These are phyloP conservation scores for Gephyroberyx darwinii DNA, from an alignment of 2,797 vertebrate species.

Conservation along the genomic window DNA sequence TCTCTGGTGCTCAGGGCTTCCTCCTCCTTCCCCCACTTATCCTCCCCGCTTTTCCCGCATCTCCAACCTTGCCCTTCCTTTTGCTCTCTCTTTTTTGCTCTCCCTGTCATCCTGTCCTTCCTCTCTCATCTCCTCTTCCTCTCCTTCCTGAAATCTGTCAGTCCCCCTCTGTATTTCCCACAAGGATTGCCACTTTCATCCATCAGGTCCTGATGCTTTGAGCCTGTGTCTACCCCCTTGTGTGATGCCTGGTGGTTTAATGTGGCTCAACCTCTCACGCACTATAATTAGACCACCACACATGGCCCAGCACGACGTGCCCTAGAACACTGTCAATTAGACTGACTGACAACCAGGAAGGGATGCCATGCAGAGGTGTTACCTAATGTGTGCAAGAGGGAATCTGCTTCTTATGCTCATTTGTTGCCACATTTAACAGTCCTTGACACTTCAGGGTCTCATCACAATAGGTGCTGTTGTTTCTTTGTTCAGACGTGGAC, in stretches of 20 bases:
- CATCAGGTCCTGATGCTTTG: conserved; percentile 37
- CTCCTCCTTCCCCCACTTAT: conserved; percentile 15
- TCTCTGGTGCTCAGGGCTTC: conserved; percentile 7
- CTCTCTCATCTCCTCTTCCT: conserved; percentile 16
- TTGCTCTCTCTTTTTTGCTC: conserved; percentile 2
- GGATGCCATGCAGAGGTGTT: conserved; percentile 43
- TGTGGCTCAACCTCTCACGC: conserved; percentile 52
- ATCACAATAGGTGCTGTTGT: conserved; percentile 2
- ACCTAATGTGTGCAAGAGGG: conserved; percentile 12
- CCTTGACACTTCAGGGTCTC: background rate
- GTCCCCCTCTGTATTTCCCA: background rate
- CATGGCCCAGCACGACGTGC: conserved; percentile 47
- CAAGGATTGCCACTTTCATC: conserved; percentile 18
- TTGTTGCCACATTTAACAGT: conserved; percentile 2
- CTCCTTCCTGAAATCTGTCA: background rate
- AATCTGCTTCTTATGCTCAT: background rate
- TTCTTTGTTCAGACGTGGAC: conserved; percentile 3
- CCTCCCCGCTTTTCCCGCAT: conserved; percentile 16
- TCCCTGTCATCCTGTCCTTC: conserved; percentile 13
- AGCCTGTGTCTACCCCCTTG: conserved; percentile 12
- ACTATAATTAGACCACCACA: conserved; percentile 68
- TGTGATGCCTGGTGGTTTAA: conserved; percentile 52
- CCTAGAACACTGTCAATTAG: conserved; percentile 71
- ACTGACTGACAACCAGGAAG: conserved; percentile 44
- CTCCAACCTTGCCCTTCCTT: conserved; percentile 10